phyloP scores from a whole-genome alignment of 2,797 vertebrate species.

The Sebastes diploproa region DNA sequence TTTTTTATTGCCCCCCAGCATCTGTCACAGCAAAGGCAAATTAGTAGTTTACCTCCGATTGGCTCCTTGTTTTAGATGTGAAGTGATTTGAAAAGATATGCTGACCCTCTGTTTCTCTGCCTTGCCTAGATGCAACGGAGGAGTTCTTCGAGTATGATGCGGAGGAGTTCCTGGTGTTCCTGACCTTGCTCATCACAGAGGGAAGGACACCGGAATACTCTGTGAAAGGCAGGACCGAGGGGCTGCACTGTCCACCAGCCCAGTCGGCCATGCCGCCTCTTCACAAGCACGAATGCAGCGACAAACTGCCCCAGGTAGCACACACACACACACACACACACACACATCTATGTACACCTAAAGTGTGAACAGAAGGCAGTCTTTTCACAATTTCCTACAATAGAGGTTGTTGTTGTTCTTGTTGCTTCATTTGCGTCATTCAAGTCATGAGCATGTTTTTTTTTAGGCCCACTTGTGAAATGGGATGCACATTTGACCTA shows the following conservation, averaged over 20 bases:
- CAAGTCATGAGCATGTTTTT: neutral
- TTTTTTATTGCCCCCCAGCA: neutral
- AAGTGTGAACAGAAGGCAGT: neutral
- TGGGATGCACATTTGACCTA: neutral
- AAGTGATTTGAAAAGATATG: neutral
- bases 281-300: conserved; percentile 94
- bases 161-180: conserved; percentile 96
- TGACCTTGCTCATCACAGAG: conserved; percentile 97
- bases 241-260: conserved; percentile 95
- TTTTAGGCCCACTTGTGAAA: neutral
- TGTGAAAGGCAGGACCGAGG: conserved; percentile 95
- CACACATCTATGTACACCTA: neutral
- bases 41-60: neutral
- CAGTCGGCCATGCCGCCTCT: conserved; percentile 89
- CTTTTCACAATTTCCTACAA: neutral
- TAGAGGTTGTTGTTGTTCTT: neutral
- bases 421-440: neutral
- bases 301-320: conserved; percentile 94
- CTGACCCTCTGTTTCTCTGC: conserved; percentile 19
- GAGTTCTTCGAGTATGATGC: conserved; percentile 98
- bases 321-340: neutral
- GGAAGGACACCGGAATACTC: conserved; percentile 96
- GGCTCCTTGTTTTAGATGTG: neutral
- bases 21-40: neutral
- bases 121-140: conserved; percentile 88